Evolutionary conservation across 1,140 invertebrate genomes (phyloP), one percentile per base, ranked within the genome.

Genomic region (Papilio polyxenes): DNA sequence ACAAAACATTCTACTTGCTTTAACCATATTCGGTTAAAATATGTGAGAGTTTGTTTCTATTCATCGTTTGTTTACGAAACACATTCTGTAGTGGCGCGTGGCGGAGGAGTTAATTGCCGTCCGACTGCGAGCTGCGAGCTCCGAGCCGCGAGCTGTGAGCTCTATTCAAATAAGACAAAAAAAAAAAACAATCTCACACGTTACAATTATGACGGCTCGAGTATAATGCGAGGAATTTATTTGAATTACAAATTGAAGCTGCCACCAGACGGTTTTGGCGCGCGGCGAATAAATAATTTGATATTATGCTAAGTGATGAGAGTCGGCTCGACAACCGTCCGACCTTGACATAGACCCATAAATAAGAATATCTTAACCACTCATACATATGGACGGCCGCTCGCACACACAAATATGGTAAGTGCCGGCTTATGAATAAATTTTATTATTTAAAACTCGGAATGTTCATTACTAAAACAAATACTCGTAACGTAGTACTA

Each of bases 381-480:
- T 94, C 93, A 94, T 94, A 93, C 93, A 93, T 93, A 94, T 93
- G 93, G 91, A 92, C 93, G 88, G 86, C 87, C 85, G 89, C 89
- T 89, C 90, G 89, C 89, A 89, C 89, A 92, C 92, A 91, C 92
- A 88, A 92, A 94, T 93, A 92, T 92, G 91, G 90, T 92, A 93
- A 93, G 92, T 92, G 91, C 87, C 87, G 89, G 89, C 89, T 93
- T 93, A 93, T 94, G 92, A 94, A 93, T 94, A 93, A 90, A 94
- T 92, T 94, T 94, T 93, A 93, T 94, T 93, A 93, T 93, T 94
- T 93, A 93, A 94, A 93, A 94, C 90, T 90, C 91, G 88, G 90
- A 90, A 92, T 92, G 92, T 94, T 94, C 91, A 93, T 94, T 94
- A 94, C 93, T 93, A 94, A 94, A 94, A 94, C 93, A 94, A 94